Evolutionary conservation across 1,140 invertebrate species (phyloP), one percentile per base, ranked within the genome.

Genomic region (Epicauta chinensis): DNA sequence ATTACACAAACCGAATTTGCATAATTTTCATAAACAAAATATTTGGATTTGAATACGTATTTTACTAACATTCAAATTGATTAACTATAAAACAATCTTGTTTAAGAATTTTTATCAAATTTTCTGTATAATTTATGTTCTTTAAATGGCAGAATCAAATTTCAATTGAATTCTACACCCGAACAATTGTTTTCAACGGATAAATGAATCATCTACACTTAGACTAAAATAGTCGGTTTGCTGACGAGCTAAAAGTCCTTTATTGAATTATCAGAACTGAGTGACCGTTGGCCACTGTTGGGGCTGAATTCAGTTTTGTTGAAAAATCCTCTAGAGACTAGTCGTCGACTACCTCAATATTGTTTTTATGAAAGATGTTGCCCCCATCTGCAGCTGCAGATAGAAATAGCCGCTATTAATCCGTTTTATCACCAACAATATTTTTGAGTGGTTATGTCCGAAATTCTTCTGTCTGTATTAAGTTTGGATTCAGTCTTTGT

Each of bases 291-390:
- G 48, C 43, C 48, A 50, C 17, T 16, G 29, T 41, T 46, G 42
- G 34, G 23, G 51, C 15, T 16, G 30, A 44, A 40, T 40, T 46
- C 23, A 23, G 23, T 23, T 23, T 23, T 7, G 40, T 46, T 38
- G 49, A 53, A 41, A 23, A 53, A 42, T 9, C 16, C 55, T 49
- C 48, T 42, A 32, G 55, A 47, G 55, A 57, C 14, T 30, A 36
- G 44, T 53, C 45, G 50, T 52, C 45, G 51, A 47, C 55, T 51
- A 23, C 50, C 51, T 48, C 55, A 49, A 57, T 57, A 57, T 57
- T 57, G 55, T 57, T 57, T 57, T 57, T 57, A 57, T 57, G 55
- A 57, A 57, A 52, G 55, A 57, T 57, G 48, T 35, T 54, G 45
- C 35, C 38, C 45, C 45, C 45, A 45, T 54, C 45, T 54, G 52